These are phyloP conservation scores for Esox masquinongy DNA, from an alignment of 2,797 vertebrate species.

Conservation along the genomic window DNA sequence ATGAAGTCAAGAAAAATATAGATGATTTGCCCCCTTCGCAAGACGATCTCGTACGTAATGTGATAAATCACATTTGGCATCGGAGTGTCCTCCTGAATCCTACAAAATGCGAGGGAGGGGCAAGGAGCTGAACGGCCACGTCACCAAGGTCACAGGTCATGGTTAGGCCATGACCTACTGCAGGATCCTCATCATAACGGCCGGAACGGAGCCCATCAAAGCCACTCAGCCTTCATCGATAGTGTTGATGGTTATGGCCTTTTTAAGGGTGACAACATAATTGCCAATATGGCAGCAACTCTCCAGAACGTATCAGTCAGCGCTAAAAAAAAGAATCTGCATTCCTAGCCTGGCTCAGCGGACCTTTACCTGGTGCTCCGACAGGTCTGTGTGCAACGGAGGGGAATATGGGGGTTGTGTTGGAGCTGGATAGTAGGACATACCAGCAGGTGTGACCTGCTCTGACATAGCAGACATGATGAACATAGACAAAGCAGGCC, in stretches of 20 bases:
- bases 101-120: slow-evolving; percentile 12
- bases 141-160: slow-evolving; percentile 39
- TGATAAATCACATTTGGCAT: slow-evolving; percentile 13
- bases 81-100: slow-evolving; percentile 5
- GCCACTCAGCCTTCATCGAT: background rate
- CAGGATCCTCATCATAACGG: slow-evolving; percentile 2
- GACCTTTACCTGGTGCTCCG: background rate
- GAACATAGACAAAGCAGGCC: slow-evolving; percentile 58
- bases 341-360: background rate
- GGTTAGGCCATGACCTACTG: slow-evolving; percentile 13
- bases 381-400: too few relatives aligned
- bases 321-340: background rate
- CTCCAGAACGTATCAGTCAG: background rate
- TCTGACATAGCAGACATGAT: slow-evolving; percentile 45
- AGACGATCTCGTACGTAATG: background rate
- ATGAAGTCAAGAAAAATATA: background rate
- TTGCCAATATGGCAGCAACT: background rate
- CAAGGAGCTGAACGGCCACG: slow-evolving; percentile 28
- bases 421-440: slow-evolving; percentile 23
- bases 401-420: background rate
- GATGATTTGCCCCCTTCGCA: background rate
- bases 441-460: slow-evolving; percentile 54
- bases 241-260: background rate
- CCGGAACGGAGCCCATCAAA: background rate
- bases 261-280: slow-evolving; percentile 15